These are phyloP conservation scores for Cyclophora albipunctata DNA, from an alignment of 2,888 invertebrate genomes.

Conservation along the genomic window DNA sequence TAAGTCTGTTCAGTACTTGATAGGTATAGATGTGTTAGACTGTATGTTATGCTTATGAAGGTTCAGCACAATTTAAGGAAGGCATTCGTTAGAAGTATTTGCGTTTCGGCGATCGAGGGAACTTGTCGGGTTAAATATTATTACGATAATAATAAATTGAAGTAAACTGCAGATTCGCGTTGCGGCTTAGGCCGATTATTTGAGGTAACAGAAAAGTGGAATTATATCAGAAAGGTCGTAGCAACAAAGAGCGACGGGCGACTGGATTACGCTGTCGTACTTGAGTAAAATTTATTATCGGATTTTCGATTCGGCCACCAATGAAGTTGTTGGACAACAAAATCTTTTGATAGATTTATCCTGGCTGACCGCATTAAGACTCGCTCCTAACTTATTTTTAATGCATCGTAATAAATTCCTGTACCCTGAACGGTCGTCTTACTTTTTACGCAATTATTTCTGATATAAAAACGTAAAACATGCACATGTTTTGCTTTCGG, in stretches of 20 bases:
- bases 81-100: too few relatives aligned
- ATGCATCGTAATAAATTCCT: conserved; percentile 64
- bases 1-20: too few relatives aligned
- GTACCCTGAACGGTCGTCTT: conserved; percentile 38
- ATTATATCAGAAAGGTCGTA: conserved; percentile 66
- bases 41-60: too few relatives aligned
- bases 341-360: conserved; percentile 76
- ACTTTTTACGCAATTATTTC: conserved; percentile 39
- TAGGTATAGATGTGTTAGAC: too few relatives aligned
- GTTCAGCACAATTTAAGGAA: too few relatives aligned
- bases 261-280: conserved; percentile 74
- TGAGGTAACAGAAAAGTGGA: conserved; percentile 67
- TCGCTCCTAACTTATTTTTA: conserved; percentile 66
- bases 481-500: conserved; percentile 5
- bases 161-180: conserved; percentile 44
- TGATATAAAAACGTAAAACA: conserved; percentile 1
- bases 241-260: conserved; percentile 70
- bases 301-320: conserved; percentile 76
- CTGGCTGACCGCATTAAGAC: conserved; percentile 71
- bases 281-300: conserved; percentile 75
- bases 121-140: background rate
- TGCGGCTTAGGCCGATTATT: conserved; percentile 57
- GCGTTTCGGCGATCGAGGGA: background rate
- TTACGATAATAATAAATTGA: conserved; percentile 37
- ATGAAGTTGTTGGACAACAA: conserved; percentile 76